These are phyloP conservation scores for Fregata magnificens DNA, from an alignment of 2,113 vertebrate genomes.

Conservation along the genomic window DNA sequence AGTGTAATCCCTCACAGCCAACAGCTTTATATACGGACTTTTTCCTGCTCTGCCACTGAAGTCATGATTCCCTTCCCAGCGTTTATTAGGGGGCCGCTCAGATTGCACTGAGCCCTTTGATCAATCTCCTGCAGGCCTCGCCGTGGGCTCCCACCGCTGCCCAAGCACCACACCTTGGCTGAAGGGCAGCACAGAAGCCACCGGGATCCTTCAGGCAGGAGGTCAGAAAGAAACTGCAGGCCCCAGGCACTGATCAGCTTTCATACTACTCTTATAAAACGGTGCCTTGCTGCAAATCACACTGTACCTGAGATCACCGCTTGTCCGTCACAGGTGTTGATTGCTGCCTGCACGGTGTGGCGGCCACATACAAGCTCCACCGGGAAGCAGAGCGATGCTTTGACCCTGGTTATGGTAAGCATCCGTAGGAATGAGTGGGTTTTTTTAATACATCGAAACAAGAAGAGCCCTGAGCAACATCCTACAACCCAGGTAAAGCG, in stretches of 20 bases:
- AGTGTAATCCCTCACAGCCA: background rate
- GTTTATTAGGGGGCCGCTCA: background rate
- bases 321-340: fast-evolving
- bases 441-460: background rate
- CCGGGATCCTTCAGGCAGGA: background rate
- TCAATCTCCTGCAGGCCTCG: background rate
- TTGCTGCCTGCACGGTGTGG: fast-evolving
- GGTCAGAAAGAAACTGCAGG: background rate
- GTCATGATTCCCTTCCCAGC: background rate
- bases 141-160: background rate
- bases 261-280: background rate
- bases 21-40: background rate
- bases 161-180: background rate
- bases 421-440: background rate
- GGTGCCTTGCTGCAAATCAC: background rate
- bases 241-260: background rate
- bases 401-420: fast-evolving
- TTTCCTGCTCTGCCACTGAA: background rate
- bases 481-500: background rate
- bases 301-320: background rate
- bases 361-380: background rate
- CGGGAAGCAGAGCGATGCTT: background rate
- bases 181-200: background rate
- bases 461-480: background rate
- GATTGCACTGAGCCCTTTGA: background rate